A percentile compares a stretch with the other conserved stretches of the same genome.
phyloP scores from a whole-genome alignment of 2,797 vertebrate genomes.

The Coccyzus lansbergi region DNA sequence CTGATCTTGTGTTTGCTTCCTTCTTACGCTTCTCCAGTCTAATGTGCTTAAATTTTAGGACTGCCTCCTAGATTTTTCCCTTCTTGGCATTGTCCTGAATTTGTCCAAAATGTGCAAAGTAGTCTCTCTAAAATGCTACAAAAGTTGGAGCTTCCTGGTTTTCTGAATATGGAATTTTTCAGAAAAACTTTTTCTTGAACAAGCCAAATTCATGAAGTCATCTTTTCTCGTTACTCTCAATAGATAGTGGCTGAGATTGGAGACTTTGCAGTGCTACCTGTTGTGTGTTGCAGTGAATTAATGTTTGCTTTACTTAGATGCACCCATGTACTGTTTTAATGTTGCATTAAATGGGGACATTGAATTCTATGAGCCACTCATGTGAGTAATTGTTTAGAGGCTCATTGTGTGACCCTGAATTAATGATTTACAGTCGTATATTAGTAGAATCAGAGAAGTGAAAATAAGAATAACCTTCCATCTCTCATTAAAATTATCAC shows the following conservation, averaged over 20 bases:
- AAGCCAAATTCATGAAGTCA: not conserved
- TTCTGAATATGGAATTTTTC: not conserved
- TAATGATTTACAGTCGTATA: slow-evolving; percentile 55
- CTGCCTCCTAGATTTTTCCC: not conserved
- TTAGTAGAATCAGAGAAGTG: slow-evolving; percentile 51
- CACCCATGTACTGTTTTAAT: slow-evolving; percentile 28
- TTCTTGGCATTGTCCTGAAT: not conserved
- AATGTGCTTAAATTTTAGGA: not conserved
- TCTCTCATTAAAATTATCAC: slow-evolving; percentile 28
- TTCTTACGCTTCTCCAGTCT: not conserved
- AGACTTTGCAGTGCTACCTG: not conserved
- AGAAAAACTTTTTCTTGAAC: not conserved
- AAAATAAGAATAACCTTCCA: slow-evolving; percentile 36
- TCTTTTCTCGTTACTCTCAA: not conserved
- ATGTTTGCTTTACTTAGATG: slow-evolving; percentile 37
- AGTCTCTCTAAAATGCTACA: not conserved
- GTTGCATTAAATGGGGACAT: slow-evolving; percentile 50
- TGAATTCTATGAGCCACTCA: slow-evolving; percentile 38
- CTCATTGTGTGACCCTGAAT: slow-evolving; percentile 62
- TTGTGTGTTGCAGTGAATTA: not conserved
- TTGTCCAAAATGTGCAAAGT: not conserved
- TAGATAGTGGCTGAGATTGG: not conserved
- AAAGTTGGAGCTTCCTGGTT: not conserved
- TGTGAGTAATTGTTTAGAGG: slow-evolving; percentile 63
- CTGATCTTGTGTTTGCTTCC: not conserved